Base-by-base conservation (phyloP, 1,140 invertebrate genomes). In the Drosophila littoralis region DNA sequence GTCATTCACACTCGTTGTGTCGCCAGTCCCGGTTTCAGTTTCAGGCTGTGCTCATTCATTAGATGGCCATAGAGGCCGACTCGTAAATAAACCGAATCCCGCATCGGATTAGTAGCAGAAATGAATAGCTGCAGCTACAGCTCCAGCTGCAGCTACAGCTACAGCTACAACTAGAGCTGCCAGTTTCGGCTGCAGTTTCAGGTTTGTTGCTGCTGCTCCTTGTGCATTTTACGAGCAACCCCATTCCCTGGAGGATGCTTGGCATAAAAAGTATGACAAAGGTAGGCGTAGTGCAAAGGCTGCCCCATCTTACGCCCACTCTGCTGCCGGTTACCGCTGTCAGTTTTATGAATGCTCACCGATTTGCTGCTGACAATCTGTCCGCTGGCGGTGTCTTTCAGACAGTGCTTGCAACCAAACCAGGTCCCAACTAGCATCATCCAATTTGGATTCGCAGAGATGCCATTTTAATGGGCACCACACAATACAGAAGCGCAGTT, bases 21-120 rank as follows among this genome's bases (percentile, higher is more conserved):
- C 51, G 60, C 68, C 52, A 35, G 17, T 48, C 35, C 54, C 55
- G 48, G 71, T 52, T 67, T 68, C 67, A 48, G 40, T 58, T 75
- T 58, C 67, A 71, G 58, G 55, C 67, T 64, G 40, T 46, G n/a
- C 59, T 71, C 67, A 71, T 75, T 75, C 72, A 75, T 75, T 75
- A 70, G 54, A 70, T 42, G 40, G 59, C 42, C 65, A 59, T 59
- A 40, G 55, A 59, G 32, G 57, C n/a, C 36, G 51, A 42, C 65
- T 74, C 48, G 71, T 55, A 57, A 57, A 74, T 74, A 61, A 58
- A 57, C 28, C 33, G 42, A 65, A 54, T 54, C 66, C 72, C 72
- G 59, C 72, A 75, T 75, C 51, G 59, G 66, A 75, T 75, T 63
- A 70, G 52, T 75, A 61, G 52, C 40, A 45, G 45, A 33, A 70